Evolutionary conservation across 1,140 invertebrate genomes (phyloP).

Genomic region (Heliconius nattereri): DNA sequence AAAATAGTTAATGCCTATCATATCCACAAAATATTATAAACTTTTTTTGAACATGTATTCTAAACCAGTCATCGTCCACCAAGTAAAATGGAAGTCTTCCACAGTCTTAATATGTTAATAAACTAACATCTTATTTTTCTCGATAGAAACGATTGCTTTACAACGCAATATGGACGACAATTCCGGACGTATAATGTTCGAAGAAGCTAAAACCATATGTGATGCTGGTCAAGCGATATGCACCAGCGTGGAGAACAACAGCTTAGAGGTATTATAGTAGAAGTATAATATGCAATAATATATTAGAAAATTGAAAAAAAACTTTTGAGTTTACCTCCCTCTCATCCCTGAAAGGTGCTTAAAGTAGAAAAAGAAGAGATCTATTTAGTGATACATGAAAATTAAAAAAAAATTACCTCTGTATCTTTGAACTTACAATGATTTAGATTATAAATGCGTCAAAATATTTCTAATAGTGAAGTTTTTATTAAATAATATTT

Average conservation of each 20-base stretch:
- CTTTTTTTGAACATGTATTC: too few relatives aligned
- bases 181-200: constrained; percentile 34
- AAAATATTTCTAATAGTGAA: neutral
- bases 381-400: too few relatives aligned
- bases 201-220: constrained; percentile 42
- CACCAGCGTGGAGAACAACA: constrained; percentile 39
- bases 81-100: too few relatives aligned
- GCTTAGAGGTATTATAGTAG: constrained; percentile 37
- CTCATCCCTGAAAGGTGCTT: neutral
- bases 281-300: neutral
- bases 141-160: constrained; percentile 38
- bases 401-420: too few relatives aligned
- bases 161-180: constrained; percentile 39
- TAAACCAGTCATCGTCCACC: too few relatives aligned
- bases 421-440: too few relatives aligned
- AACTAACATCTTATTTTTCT: neutral
- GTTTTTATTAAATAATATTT: neutral
- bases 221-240: constrained; percentile 36
- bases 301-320: neutral
- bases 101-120: neutral
- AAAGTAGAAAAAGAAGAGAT: too few relatives aligned
- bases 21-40: too few relatives aligned
- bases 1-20: too few relatives aligned
- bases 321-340: neutral
- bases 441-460: neutral